Percentiles rank a stretch among this genome's conserved stretches.
These are phyloP conservation scores for Amphipyra tragopoginis DNA, from an alignment of 2,888 invertebrate species.

Conservation along the genomic window DNA sequence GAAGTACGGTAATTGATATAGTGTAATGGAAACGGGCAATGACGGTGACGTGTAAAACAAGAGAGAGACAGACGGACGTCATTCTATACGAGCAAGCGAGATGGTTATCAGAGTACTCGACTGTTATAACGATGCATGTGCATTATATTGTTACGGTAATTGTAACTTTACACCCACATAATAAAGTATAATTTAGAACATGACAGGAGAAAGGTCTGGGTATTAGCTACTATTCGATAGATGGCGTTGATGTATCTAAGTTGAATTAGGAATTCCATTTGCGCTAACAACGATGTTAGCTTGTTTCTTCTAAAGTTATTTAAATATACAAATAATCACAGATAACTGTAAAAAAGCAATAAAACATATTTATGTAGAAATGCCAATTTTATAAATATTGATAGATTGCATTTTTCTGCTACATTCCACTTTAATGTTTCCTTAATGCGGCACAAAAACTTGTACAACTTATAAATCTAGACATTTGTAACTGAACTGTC, in stretches of 20 bases:
- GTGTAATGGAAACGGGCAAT: conserved; percentile 88
- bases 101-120: conserved; percentile 72
- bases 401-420: conserved; percentile 22
- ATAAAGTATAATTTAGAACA: conserved; percentile 73
- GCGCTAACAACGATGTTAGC: conserved; percentile 1
- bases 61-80: conserved; percentile 78
- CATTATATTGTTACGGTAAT: conserved; percentile 77
- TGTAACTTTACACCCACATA: conserved; percentile 72
- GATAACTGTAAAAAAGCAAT: conserved; percentile 3
- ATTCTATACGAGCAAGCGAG: conserved; percentile 76
- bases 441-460: conserved; percentile 27
- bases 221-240: conserved; percentile 66
- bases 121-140: conserved; percentile 80
- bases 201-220: conserved; percentile 33
- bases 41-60: conserved; percentile 83
- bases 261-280: conserved; percentile 44
- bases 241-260: conserved; percentile 78
- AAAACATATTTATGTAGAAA: conserved; percentile 16
- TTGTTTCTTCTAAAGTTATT: conserved; percentile 15
- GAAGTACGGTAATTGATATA: conserved; percentile 83
- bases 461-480: conserved; percentile 30
- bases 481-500: conserved; percentile 40
- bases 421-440: conserved; percentile 7
- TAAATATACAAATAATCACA: conserved; percentile 11
- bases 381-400: conserved; percentile 24